Conservation (phyloP, 2,888 invertebrate species). For the Mechanitis messenoides region DNA sequence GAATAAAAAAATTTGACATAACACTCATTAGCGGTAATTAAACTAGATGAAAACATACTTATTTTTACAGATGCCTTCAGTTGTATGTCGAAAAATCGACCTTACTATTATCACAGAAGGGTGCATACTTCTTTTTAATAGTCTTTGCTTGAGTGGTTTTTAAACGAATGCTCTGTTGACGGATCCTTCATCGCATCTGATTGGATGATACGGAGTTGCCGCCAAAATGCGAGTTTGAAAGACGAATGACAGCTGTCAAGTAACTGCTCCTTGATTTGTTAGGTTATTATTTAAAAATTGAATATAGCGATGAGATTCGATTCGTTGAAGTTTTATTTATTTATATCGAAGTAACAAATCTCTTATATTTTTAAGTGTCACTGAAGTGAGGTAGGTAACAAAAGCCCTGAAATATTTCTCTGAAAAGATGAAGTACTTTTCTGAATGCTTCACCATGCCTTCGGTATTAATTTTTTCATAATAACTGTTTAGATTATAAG, state of each 20-base stretch:
- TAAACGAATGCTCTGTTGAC: constrained; percentile 43
- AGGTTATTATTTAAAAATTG: constrained; percentile 53
- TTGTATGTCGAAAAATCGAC: constrained; percentile 22
- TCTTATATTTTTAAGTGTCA: too few relatives aligned
- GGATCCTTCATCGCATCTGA: constrained; percentile 62
- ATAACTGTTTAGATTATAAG: too few relatives aligned
- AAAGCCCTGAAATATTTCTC: too few relatives aligned
- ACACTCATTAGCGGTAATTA: constrained; percentile 53
- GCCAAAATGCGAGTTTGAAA: constrained; percentile 50
- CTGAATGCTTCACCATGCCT: too few relatives aligned
- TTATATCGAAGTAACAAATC: background rate
- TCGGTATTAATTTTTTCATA: too few relatives aligned
- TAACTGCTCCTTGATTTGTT: constrained; percentile 52
- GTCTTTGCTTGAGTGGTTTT: constrained; percentile 21
- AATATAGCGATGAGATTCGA: constrained; percentile 26
- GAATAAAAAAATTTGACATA: constrained; percentile 39
- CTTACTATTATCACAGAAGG: constrained; percentile 18
- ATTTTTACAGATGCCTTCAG: constrained; percentile 23
- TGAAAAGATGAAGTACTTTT: too few relatives aligned
- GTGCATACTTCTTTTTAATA: constrained; percentile 1
- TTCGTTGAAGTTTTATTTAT: constrained; percentile 9
- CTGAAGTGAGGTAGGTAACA: too few relatives aligned
- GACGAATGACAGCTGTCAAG: constrained; percentile 64
- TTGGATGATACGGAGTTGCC: constrained; percentile 52
- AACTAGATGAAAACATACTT: constrained; percentile 36